Conservation (phyloP, 2,888 invertebrate species). For the Polymixis lichenea region DNA sequence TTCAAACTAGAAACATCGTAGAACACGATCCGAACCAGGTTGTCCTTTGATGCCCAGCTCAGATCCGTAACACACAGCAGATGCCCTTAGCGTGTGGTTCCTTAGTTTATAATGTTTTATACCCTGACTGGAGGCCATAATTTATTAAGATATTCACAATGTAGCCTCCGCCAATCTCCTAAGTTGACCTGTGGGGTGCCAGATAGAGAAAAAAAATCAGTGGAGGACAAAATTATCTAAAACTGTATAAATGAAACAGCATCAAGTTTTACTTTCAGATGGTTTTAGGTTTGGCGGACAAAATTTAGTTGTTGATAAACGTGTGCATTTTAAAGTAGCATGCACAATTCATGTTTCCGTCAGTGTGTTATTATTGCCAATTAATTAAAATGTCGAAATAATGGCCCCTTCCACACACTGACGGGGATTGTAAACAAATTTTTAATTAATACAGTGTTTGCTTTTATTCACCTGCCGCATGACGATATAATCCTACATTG, state of each 20-base stretch:
- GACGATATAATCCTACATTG: slow-evolving; percentile 19
- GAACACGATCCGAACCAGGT: background rate
- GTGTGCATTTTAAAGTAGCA: slow-evolving; percentile 47
- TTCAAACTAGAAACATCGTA: background rate
- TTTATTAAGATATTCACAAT: background rate
- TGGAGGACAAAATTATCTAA: background rate
- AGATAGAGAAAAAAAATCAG: background rate
- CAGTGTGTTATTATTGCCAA: slow-evolving; percentile 56
- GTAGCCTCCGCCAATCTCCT: background rate
- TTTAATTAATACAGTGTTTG: slow-evolving; percentile 73
- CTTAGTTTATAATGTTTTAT: background rate
- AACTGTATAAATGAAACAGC: too few species aligned
- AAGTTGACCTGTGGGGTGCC: background rate
- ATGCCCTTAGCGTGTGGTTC: background rate
- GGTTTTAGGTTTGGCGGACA: background rate
- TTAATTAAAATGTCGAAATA: slow-evolving; percentile 68
- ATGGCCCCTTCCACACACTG: slow-evolving; percentile 65
- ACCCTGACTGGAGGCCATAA: background rate
- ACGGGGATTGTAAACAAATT: slow-evolving; percentile 71
- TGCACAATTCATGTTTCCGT: slow-evolving; percentile 42
- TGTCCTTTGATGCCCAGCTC: background rate
- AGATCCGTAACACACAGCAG: too few species aligned
- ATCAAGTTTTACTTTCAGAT: too few species aligned
- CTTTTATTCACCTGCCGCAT: slow-evolving; percentile 59
- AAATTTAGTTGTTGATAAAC: background rate